Evolutionary conservation across 2,113 vertebrate species (phyloP).

Genomic region (Caranx ignobilis): DNA sequence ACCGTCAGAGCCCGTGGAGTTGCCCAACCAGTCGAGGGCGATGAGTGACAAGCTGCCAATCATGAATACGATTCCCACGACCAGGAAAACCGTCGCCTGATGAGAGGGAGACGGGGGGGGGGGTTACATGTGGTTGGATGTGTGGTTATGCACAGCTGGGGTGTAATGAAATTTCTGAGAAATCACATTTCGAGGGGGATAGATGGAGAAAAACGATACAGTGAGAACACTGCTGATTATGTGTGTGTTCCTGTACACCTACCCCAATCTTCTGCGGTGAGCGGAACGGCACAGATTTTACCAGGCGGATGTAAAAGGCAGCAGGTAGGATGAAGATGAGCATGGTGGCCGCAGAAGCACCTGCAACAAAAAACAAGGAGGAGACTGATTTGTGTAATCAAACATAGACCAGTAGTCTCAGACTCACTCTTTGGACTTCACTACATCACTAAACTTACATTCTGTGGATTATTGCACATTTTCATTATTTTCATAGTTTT

Average conservation of each 20-base stretch:
- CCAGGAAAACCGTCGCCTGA: constrained; percentile 92
- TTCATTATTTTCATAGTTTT: too few species aligned
- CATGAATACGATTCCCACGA: constrained; percentile 94
- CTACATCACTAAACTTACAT: not conserved
- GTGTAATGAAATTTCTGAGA: not conserved
- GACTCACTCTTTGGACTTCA: not conserved
- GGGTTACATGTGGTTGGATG: constrained; percentile 9
- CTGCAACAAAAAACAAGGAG: constrained; percentile 73
- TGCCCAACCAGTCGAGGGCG: constrained; percentile 94
- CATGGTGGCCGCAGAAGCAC: constrained; percentile 95
- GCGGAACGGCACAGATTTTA: constrained; percentile 88
- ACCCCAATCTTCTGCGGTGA: constrained; percentile 96
- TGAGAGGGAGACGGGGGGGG: constrained; percentile 38
- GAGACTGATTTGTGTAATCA: not conserved
- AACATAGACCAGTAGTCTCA: not conserved
- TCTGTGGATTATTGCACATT: too few species aligned
- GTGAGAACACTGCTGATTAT: constrained; percentile 36
- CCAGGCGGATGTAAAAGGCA: constrained; percentile 93
- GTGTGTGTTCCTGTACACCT: constrained; percentile 68
- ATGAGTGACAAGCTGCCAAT: constrained; percentile 95
- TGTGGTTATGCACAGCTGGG: constrained; percentile 11
- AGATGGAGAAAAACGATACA: constrained; percentile 38
- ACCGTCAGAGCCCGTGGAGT: constrained; percentile 83
- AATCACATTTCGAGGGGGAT: constrained; percentile 12
- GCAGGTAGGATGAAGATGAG: constrained; percentile 97